Base-by-base conservation (phyloP, 2,888 invertebrate species). In the Ecdyonurus torrentis region DNA sequence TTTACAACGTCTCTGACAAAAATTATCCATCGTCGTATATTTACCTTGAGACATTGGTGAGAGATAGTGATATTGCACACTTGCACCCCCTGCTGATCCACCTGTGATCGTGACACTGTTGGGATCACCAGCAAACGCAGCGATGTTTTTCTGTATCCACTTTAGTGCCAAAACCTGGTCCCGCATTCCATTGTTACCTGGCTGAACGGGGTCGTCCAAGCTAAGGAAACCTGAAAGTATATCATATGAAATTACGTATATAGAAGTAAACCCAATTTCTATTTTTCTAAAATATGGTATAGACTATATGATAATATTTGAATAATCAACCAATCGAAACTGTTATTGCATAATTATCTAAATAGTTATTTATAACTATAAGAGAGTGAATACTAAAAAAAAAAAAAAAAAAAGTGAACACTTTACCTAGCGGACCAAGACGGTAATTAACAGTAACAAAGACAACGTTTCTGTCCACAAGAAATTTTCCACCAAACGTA, bases 221-320 rank as follows among this genome's bases (percentile, higher is more conserved):
- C 86, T 87, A 0, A 88, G 74, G 72, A 90, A 89, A 59, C 89
- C 87, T n/a, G n/a, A n/a, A n/a, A n/a, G n/a, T n/a, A n/a, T n/a
- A n/a, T n/a, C n/a, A n/a, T n/a, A n/a, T n/a, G n/a, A n/a, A n/a
- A n/a, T n/a, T n/a, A n/a, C n/a, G n/a, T n/a, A n/a, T n/a, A n/a
- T n/a, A n/a, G n/a, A n/a, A n/a, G n/a, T n/a, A n/a, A n/a, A n/a
- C n/a, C n/a, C n/a, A n/a, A n/a, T n/a, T n/a, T n/a, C n/a, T n/a
- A n/a, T n/a, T n/a, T n/a, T 10, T 50, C 18, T 50, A 50, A 50
- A 50, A 50, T 50, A 50, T 10, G 10, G 50, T 10, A 50, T 10
- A 50, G 18, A 50, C 7, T n/a, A 10, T 10, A 50, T 50, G 7
- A 10, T 50, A 18, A 10, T 10, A 50, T n/a, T n/a, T n/a, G n/a